Evolutionary conservation across 2,888 invertebrate genomes (phyloP).

Genomic region (Agonopterix subpropinquella): DNA sequence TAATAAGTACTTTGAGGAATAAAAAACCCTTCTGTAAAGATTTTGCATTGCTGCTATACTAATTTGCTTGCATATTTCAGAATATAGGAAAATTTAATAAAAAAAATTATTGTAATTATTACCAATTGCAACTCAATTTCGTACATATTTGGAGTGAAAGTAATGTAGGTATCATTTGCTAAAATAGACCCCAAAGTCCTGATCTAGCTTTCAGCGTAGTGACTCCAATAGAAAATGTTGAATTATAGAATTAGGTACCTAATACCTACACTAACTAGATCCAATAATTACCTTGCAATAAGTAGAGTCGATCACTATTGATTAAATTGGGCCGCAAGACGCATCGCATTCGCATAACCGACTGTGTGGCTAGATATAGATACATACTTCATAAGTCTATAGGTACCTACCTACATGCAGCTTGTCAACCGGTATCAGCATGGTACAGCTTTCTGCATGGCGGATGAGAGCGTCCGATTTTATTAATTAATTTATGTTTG

Average conservation of each 20-base stretch:
- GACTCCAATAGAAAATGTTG: constrained; percentile 7
- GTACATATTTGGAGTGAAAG: background rate
- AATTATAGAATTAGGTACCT: constrained; percentile 6
- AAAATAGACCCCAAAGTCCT: constrained; percentile 11
- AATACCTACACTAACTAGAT: constrained; percentile 6
- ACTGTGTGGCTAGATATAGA: constrained; percentile 21
- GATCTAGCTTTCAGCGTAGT: constrained; percentile 13
- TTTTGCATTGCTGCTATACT: no score
- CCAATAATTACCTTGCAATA: background rate
- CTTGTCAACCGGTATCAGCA: constrained; percentile 59
- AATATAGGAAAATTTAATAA: no score
- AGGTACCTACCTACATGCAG: constrained; percentile 39
- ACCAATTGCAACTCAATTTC: no score
- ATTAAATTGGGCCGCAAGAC: constrained; percentile 4
- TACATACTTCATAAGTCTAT: constrained; percentile 16
- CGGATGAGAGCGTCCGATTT: constrained; percentile 66
- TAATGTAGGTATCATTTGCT: constrained; percentile 5
- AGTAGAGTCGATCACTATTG: constrained; percentile 8
- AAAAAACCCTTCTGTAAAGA: no score
- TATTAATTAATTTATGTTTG: constrained; percentile 63
- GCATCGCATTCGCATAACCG: no score
- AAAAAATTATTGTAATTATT: no score
- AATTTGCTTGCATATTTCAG: no score
- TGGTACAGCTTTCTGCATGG: constrained; percentile 74
- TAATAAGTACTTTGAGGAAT: background rate